Conservation (phyloP, 2,888 invertebrate species). For the Dorcus hopei region DNA sequence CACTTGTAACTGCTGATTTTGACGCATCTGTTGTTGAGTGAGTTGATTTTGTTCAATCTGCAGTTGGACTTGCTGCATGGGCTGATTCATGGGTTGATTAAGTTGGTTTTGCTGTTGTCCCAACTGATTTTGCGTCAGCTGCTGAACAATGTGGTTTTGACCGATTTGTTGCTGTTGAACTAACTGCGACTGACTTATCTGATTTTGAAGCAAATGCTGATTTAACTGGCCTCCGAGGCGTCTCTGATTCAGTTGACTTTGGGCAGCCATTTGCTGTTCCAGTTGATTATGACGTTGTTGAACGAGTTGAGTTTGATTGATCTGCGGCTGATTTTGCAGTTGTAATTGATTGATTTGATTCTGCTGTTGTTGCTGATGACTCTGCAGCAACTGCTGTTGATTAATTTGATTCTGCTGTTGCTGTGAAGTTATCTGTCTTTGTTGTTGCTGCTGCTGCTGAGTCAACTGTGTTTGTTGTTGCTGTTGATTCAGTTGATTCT, state of each 20-base stretch:
- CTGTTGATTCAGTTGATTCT: conserved; percentile 37
- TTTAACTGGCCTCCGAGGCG: conserved; percentile 30
- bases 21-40: conserved; percentile 22
- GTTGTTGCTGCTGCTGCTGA: conserved; percentile 41
- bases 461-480: conserved; percentile 26
- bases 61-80: conserved; percentile 15
- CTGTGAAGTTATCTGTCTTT: conserved; percentile 35
- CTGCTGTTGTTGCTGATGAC: conserved; percentile 31
- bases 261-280: conserved; percentile 18
- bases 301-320: conserved; percentile 13
- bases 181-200: conserved; percentile 5
- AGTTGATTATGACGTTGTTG: conserved; percentile 15
- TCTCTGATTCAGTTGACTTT: conserved; percentile 21
- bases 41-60: conserved; percentile 12
- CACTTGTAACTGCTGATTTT: conserved; percentile 28
- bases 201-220: conserved; percentile 22
- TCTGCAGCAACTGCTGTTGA: conserved; percentile 38
- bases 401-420: conserved; percentile 40
- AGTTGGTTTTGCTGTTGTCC: conserved; percentile 27
- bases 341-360: not conserved
- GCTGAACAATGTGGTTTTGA: conserved; percentile 14
- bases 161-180: conserved; percentile 5
- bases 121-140: conserved; percentile 22
- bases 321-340: conserved; percentile 15
- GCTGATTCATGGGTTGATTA: conserved; percentile 9